Conservation (phyloP, 2,113 vertebrate genomes). For the Antigone vipio region DNA sequence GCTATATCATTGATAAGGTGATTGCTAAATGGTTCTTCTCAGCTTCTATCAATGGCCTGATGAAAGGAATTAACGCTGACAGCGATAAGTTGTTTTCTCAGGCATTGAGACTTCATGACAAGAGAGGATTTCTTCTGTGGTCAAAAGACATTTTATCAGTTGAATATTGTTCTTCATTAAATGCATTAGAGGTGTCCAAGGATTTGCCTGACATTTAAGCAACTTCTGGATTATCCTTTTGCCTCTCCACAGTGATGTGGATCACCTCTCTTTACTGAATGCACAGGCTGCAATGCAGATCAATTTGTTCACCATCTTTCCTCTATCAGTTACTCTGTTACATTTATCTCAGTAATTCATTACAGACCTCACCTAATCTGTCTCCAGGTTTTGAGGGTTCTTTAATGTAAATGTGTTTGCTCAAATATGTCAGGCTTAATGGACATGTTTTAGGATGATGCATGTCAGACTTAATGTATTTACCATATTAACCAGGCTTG, state of each 20-base stretch:
- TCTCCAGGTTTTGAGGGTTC: not conserved
- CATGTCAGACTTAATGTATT: conserved; percentile 5
- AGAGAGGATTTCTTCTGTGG: conserved; percentile 18
- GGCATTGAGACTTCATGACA: conserved; percentile 5
- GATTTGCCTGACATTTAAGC: not conserved
- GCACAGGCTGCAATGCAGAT: not conserved
- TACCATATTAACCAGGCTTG: conserved; percentile 12
- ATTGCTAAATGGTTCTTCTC: conserved; percentile 65
- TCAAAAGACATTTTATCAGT: not conserved
- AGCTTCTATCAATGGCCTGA: conserved; percentile 58
- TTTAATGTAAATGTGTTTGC: conserved; percentile 38
- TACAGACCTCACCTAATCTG: conserved; percentile 15
- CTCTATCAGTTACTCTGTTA: conserved; percentile 8
- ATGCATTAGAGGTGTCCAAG: not conserved
- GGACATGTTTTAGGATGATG: conserved; percentile 28
- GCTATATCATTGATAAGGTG: conserved; percentile 39
- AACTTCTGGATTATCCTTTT: not conserved
- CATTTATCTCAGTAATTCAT: conserved; percentile 29
- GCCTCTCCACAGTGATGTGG: not conserved
- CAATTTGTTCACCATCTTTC: not conserved
- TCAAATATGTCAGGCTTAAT: conserved; percentile 48
- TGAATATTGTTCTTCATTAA: conserved; percentile 21
- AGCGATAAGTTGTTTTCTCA: conserved; percentile 60
- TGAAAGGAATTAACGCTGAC: conserved; percentile 68
- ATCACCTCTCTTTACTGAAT: not conserved